Conservation (phyloP, 2,888 invertebrate genomes). For the Conomelus anceps region DNA sequence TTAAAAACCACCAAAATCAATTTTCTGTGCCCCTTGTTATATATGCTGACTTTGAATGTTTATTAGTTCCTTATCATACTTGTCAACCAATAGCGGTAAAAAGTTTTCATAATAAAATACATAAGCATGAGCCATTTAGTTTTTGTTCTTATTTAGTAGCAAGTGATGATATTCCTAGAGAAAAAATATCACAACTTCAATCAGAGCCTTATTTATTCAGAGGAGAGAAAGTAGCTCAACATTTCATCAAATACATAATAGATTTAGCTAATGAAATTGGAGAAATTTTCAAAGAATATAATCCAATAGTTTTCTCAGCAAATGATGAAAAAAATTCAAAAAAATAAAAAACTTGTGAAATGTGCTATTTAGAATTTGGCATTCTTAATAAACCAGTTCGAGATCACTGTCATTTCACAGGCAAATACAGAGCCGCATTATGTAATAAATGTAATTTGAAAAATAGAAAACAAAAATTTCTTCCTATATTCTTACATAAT, state of each 20-base stretch:
- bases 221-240: background rate
- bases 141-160: conserved; percentile 4
- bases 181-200: background rate
- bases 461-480: background rate
- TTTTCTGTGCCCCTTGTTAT: conserved; percentile 8
- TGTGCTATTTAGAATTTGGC: background rate
- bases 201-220: conserved; percentile 14
- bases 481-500: background rate
- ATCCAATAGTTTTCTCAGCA: background rate
- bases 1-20: conserved; percentile 8
- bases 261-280: background rate
- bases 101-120: background rate
- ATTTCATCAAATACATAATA: conserved; percentile 1
- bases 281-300: background rate
- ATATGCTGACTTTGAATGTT: conserved; percentile 17
- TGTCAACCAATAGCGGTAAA: background rate
- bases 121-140: conserved; percentile 8
- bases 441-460: conserved; percentile 1
- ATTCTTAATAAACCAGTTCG: background rate
- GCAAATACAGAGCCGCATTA: background rate
- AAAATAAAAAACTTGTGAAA: background rate
- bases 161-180: background rate
- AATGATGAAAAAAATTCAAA: background rate
- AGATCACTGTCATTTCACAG: conserved; percentile 8
- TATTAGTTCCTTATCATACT: background rate